phyloP scores from a whole-genome alignment of 2,888 invertebrate species.

The Agriotes lineatus region DNA sequence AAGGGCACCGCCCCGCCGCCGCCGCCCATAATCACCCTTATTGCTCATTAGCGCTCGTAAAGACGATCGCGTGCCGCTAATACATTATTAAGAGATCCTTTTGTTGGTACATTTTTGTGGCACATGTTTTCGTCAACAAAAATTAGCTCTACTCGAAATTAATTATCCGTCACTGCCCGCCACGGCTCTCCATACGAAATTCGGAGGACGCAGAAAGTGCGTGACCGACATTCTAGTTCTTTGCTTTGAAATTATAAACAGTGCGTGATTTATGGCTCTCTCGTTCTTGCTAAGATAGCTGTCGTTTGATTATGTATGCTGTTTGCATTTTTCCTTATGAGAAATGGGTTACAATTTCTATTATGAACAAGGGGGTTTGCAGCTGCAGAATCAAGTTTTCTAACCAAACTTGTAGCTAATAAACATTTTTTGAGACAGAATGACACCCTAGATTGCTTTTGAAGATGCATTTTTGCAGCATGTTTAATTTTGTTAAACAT shows the following conservation, averaged over 20 bases:
- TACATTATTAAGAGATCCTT: conserved; percentile 40
- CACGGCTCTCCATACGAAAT: background rate
- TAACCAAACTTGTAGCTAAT: too few relatives aligned
- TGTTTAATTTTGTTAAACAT: too few relatives aligned
- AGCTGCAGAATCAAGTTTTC: too few relatives aligned
- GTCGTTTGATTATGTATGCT: background rate
- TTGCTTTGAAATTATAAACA: background rate
- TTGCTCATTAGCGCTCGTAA: conserved; percentile 52
- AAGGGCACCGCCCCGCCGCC: conserved; percentile 39
- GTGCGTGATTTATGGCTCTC: background rate
- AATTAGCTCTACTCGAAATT: conserved; percentile 5
- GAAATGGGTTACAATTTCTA: too few relatives aligned
- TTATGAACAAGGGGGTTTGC: too few relatives aligned
- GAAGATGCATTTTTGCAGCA: too few relatives aligned
- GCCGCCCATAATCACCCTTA: conserved; percentile 48
- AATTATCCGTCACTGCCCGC: background rate
- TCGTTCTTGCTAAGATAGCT: background rate
- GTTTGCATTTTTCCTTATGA: too few relatives aligned
- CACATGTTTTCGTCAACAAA: conserved; percentile 31
- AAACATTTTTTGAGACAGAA: too few relatives aligned
- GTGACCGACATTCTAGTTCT: background rate
- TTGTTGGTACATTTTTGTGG: conserved; percentile 38
- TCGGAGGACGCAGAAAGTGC: background rate
- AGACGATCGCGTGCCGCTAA: conserved; percentile 49
- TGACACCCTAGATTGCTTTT: too few relatives aligned